Conservation (phyloP, 1,140 invertebrate genomes). For the Hesperophylax magnus region DNA sequence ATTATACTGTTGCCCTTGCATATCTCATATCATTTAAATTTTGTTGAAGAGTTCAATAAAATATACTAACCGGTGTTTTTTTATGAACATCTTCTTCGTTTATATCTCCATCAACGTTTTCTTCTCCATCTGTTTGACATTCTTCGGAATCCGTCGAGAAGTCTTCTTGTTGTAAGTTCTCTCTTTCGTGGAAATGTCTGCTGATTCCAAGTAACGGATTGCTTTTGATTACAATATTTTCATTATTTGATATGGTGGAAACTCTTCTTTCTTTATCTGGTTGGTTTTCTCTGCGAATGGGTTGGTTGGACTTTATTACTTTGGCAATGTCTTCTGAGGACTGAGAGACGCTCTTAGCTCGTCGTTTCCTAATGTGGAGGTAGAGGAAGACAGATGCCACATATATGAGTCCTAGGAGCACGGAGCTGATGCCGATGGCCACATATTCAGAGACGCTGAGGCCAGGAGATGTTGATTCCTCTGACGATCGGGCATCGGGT, state of each 20-base stretch:
- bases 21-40: no score
- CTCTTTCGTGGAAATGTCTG: slow-evolving; percentile 72
- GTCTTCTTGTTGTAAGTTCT: slow-evolving; percentile 52
- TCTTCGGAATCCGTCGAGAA: slow-evolving; percentile 69
- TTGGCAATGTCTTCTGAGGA: slow-evolving; percentile 9
- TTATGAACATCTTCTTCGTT: neutral
- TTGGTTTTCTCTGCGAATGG: slow-evolving; percentile 59
- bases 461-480: slow-evolving; percentile 65
- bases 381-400: slow-evolving; percentile 87
- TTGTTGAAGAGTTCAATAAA: no score
- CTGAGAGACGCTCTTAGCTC: slow-evolving; percentile 54
- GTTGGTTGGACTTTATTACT: slow-evolving; percentile 58
- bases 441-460: slow-evolving; percentile 81
- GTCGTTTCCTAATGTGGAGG: slow-evolving; percentile 77
- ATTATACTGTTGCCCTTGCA: no score
- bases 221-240: slow-evolving; percentile 80
- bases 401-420: slow-evolving; percentile 86
- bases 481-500: slow-evolving; percentile 74
- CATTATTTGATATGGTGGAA: slow-evolving; percentile 60
- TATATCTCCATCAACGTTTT: slow-evolving; percentile 53
- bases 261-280: slow-evolving; percentile 42
- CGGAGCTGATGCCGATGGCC: slow-evolving; percentile 84
- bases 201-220: slow-evolving; percentile 78
- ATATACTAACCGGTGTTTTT: no score
- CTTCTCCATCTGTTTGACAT: slow-evolving; percentile 65